Conservation (phyloP, 2,113 vertebrate genomes). For the Nibea coibor region DNA sequence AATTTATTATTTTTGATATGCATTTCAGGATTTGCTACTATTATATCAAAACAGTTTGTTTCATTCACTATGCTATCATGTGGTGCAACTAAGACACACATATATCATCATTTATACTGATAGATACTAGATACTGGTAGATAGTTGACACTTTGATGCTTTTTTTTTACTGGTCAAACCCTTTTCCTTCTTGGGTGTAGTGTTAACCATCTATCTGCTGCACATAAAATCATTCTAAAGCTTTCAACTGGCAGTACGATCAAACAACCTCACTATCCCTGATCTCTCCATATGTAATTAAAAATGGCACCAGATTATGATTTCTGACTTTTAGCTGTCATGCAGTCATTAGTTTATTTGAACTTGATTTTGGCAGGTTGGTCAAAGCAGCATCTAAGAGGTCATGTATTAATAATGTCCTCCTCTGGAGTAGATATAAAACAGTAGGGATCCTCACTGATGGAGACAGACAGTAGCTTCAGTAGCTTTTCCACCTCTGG, state of each 20-base stretch:
- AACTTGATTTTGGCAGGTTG: conserved; percentile 27
- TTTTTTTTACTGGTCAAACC: not conserved
- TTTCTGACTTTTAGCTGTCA: conserved; percentile 22
- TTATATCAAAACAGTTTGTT: not conserved
- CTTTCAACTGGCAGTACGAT: not conserved
- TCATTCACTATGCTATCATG: not conserved
- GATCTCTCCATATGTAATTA: conserved; percentile 1
- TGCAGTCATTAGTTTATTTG: conserved; percentile 8
- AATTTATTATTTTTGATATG: not conserved
- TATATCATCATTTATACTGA: no score
- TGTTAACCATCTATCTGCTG: not conserved
- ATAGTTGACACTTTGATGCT: not conserved
- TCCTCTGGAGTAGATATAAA: conserved; percentile 22
- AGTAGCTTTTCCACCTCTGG: conserved; percentile 23
- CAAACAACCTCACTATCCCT: not conserved
- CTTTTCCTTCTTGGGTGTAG: not conserved
- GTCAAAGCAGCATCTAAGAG: conserved; percentile 49
- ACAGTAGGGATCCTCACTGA: conserved; percentile 27
- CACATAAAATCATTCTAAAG: not conserved
- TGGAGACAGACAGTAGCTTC: conserved; percentile 14
- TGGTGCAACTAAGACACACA: not conserved
- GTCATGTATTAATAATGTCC: conserved; percentile 57
- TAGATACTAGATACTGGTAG: not conserved
- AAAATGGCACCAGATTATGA: conserved; percentile 26
- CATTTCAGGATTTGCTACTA: not conserved